A percentile compares a stretch with the other conserved stretches of the same genome.
Conservation (phyloP, 1,140 invertebrate species). For the Monochamus saltuarius region DNA sequence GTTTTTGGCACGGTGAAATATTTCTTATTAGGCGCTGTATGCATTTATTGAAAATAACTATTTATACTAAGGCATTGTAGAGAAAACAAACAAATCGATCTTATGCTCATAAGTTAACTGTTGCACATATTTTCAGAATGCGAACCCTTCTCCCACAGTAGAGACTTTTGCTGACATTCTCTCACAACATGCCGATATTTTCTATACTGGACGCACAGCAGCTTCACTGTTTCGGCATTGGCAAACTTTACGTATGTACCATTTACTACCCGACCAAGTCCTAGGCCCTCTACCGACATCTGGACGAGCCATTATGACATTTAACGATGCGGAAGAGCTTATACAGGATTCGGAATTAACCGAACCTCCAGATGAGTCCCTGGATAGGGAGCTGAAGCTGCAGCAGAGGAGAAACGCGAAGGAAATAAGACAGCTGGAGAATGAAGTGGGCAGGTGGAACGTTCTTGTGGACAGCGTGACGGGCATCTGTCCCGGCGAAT, state of each 20-base stretch:
- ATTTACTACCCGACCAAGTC: constrained; percentile 86
- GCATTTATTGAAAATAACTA: no score
- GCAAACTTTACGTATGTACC: constrained; percentile 91
- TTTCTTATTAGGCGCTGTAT: no score
- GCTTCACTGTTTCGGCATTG: constrained; percentile 87
- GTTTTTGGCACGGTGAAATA: no score
- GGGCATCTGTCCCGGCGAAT: constrained; percentile 72
- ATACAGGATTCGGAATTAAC: constrained; percentile 81
- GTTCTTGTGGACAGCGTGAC: constrained; percentile 85
- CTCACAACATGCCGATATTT: constrained; percentile 79
- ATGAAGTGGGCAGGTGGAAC: constrained; percentile 86
- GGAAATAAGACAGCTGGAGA: constrained; percentile 87
- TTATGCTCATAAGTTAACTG: no score
- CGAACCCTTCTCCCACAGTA: constrained; percentile 49
- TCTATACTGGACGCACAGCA: constrained; percentile 84
- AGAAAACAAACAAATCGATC: no score
- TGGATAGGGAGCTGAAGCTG: constrained; percentile 56
- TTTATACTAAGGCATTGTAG: no score
- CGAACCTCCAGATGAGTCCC: constrained; percentile 75
- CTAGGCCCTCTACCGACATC: constrained; percentile 65
- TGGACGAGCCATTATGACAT: constrained; percentile 68
- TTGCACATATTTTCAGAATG: not conserved
- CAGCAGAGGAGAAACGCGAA: constrained; percentile 69
- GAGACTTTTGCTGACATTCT: constrained; percentile 87
- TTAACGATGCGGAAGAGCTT: constrained; percentile 91